Conservation (phyloP, 2,113 vertebrate genomes). For the Hiodon alosoides region DNA sequence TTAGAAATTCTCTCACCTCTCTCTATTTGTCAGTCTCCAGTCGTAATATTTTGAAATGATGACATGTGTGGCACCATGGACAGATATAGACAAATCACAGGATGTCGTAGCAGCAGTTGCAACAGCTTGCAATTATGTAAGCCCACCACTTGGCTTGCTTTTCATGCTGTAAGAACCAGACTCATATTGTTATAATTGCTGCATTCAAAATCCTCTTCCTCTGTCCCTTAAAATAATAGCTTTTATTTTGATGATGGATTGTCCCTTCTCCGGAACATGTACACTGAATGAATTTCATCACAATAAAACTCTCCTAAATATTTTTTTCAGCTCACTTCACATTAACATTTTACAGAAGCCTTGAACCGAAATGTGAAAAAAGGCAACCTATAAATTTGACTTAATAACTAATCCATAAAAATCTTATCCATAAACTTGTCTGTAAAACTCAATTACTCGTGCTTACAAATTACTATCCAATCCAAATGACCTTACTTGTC, state of each 20-base stretch:
- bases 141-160: background rate
- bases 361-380: too few relatives aligned
- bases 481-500: too few relatives aligned
- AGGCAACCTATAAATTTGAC: too few relatives aligned
- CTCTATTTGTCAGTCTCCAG: background rate
- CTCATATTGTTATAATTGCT: conserved; percentile 15
- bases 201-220: background rate
- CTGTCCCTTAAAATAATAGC: background rate
- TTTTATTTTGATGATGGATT: background rate
- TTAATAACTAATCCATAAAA: too few relatives aligned
- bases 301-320: too few relatives aligned
- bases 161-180: background rate
- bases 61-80: background rate
- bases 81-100: background rate
- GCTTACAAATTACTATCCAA: too few relatives aligned
- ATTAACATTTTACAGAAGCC: too few relatives aligned
- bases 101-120: background rate
- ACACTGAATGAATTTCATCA: background rate
- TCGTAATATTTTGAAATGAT: background rate
- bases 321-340: too few relatives aligned
- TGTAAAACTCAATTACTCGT: too few relatives aligned
- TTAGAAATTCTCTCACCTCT: background rate
- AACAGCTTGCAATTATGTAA: conserved; percentile 1
- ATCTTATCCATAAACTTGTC: too few relatives aligned
- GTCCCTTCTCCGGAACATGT: background rate